Evolutionary conservation across 2,797 vertebrate species (phyloP), one percentile per base, ranked within the genome.

Genomic region (Arremon brunneinucha): DNA sequence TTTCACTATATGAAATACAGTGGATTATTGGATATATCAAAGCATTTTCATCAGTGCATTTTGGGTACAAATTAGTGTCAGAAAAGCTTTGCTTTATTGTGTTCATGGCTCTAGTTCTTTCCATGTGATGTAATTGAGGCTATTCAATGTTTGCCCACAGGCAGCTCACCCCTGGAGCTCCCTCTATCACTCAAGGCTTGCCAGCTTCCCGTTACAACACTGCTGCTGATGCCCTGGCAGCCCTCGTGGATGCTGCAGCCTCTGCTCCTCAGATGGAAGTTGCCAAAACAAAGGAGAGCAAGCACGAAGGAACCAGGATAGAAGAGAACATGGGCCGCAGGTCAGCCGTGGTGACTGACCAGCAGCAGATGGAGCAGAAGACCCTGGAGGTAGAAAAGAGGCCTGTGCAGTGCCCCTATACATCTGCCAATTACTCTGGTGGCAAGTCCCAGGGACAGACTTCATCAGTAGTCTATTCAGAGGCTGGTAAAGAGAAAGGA

Each of bases 241-340:
- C 99, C 19, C 97, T 99, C 52, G 99, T 99, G 94, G 99, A 99
- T 8, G 99, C 99, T 8, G 99, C 99, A 35, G 99, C 98, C 68
- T 99, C 98, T 32, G 99, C 99, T 56, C 99, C 99, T 9, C 99
- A 99, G 96, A 99, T 99, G 98, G 99, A 99, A 64, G 98, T 99
- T 92, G 96, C 96, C 79, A 99, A 99, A 97, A 97, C 97, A 65
- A 99, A 99, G 96, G 99, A 99, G 94, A 98, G 85, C 96, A 99
- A 99, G 97, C 99, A 99, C 0, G 99, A 99, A 62, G 96, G 97
- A 37, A 50, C 97, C 60, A 98, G 99, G 68, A 98, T 99, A 53
- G 99, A 99, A 8, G 98, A 99, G 64, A 98, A 98, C 89, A 94
- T 98, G 32, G 97, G 97, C 26, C 98, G 99, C 53, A 96, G 99